These are phyloP conservation scores for Perca schrenkii DNA, from an alignment of 2,113 vertebrate species.

Conservation along the genomic window DNA sequence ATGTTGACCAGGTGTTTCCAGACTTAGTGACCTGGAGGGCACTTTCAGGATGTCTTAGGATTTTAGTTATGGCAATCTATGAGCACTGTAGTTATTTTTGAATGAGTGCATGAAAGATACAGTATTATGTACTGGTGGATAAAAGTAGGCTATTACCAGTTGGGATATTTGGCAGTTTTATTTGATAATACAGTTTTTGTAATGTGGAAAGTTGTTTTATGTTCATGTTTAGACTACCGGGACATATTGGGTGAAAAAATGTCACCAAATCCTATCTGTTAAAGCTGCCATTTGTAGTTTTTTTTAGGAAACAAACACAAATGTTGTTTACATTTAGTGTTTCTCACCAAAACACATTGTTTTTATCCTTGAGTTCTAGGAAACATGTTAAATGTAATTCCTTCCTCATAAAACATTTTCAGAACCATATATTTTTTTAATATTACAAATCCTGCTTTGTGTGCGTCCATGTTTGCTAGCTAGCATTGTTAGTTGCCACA, in stretches of 20 bases:
- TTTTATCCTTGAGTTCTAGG: neutral
- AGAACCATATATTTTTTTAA: neutral
- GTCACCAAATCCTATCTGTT: neutral
- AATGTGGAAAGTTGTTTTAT: neutral
- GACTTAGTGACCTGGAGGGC: conserved; percentile 26
- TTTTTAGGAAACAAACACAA: neutral
- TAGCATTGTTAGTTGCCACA: neutral
- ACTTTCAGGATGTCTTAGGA: neutral
- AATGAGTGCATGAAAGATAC: neutral
- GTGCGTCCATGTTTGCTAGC: neutral
- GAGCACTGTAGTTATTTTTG: neutral
- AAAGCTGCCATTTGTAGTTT: neutral
- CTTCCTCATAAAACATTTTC: neutral
- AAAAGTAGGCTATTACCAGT: neutral
- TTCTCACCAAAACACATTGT: too few relatives aligned
- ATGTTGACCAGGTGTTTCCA: conserved; percentile 23
- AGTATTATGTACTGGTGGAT: neutral
- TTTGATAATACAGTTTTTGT: neutral
- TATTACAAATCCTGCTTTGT: neutral
- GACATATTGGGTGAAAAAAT: neutral
- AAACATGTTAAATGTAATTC: neutral
- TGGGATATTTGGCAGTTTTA: neutral
- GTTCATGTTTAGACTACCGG: conserved; percentile 1
- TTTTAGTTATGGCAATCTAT: neutral
- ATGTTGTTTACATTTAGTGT: neutral